A percentile compares a stretch with the other conserved stretches of the same genome.
Evolutionary conservation across 2,888 invertebrate species (phyloP).

Genomic region (Parnassius smintheus): DNA sequence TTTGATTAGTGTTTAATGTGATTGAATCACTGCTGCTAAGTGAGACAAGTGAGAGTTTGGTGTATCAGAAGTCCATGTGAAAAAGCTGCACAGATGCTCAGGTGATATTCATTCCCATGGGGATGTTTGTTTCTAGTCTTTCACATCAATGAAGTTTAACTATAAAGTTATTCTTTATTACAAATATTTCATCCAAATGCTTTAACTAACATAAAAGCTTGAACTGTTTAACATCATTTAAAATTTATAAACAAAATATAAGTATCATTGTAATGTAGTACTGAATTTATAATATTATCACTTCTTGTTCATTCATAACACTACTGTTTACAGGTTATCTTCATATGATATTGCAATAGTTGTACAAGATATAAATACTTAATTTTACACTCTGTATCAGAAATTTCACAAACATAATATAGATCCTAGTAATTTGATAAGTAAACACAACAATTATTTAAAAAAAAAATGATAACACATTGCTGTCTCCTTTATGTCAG

Average conservation of each 20-base stretch:
- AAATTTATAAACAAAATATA: no score
- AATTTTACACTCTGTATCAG: not conserved
- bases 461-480: no score
- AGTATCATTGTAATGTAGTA: no score
- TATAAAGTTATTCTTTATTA: not conserved
- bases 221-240: no score
- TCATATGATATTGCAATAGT: not conserved
- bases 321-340: slow-evolving; percentile 3
- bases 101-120: slow-evolving; percentile 31
- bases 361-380: not conserved
- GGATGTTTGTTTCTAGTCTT: not conserved
- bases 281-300: not conserved
- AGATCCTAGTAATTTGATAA: no score
- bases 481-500: no score
- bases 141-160: not conserved
- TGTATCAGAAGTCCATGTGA: slow-evolving; percentile 30
- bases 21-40: slow-evolving; percentile 31
- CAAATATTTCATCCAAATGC: no score
- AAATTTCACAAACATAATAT: no score
- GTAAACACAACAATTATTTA: no score
- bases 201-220: no score
- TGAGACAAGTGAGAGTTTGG: slow-evolving; percentile 40
- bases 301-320: not conserved
- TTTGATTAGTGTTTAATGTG: slow-evolving; percentile 23
- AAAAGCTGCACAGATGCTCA: slow-evolving; percentile 33